Evolutionary conservation across 2,888 invertebrate species (phyloP).

Genomic region (Sminthurides aquaticus): DNA sequence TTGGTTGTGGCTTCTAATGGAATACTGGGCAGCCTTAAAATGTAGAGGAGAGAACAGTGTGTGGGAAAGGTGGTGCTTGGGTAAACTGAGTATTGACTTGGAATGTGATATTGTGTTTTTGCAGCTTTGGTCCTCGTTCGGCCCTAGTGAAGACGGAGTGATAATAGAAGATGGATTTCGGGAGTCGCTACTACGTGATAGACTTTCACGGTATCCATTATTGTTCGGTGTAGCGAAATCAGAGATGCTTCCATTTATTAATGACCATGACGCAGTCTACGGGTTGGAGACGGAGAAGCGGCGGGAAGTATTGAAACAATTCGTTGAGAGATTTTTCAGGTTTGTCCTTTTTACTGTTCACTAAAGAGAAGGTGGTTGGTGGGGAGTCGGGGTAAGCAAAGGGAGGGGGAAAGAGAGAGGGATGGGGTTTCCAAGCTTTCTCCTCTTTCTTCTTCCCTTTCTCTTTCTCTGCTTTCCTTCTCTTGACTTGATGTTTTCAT

Average conservation of each 20-base stretch:
- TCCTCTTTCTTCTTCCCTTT: no score
- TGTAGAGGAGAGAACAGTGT: no score
- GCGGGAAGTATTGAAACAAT: conserved; percentile 79
- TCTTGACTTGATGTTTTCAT: no score
- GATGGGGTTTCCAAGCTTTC: no score
- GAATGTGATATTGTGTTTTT: no score
- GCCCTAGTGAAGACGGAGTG: conserved; percentile 41
- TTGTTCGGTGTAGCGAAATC: conserved; percentile 42
- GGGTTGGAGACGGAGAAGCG: conserved; percentile 87
- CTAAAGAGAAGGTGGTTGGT: not conserved
- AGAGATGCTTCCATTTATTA: conserved; percentile 40
- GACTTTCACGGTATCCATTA: conserved; percentile 40
- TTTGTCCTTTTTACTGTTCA: conserved; percentile 25
- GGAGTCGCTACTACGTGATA: conserved; percentile 39
- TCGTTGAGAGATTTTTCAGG: conserved; percentile 77
- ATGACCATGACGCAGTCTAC: conserved; percentile 49
- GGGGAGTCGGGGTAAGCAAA: no score
- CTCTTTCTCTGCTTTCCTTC: no score
- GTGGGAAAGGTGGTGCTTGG: no score
- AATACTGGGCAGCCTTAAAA: no score
- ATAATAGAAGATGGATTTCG: conserved; percentile 40
- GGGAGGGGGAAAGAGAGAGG: no score
- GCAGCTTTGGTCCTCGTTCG: conserved; percentile 40
- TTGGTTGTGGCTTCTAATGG: no score
- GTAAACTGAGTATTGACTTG: no score